Conservation (phyloP, 2,113 vertebrate species). For the Pelobates fuscus region DNA sequence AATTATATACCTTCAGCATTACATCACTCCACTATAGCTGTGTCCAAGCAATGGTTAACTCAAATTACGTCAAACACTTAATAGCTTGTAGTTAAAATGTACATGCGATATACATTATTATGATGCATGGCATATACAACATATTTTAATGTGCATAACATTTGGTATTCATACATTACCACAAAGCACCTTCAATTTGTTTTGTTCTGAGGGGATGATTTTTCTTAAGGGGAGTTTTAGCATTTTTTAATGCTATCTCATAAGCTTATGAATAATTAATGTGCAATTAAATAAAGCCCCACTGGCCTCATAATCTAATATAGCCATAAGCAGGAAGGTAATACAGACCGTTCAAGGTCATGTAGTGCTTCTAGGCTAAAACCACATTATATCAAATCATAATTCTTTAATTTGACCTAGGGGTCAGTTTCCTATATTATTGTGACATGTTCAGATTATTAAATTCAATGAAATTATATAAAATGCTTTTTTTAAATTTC, state of each 20-base stretch:
- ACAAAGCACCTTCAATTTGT: not conserved
- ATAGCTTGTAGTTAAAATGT: not conserved
- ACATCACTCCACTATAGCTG: too few relatives aligned
- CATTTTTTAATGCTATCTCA: constrained; percentile 13
- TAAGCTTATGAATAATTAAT: constrained; percentile 32
- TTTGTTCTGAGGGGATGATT: not conserved
- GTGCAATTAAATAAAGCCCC: constrained; percentile 14
- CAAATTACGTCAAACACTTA: not conserved
- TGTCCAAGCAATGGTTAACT: too few relatives aligned
- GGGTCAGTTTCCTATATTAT: constrained; percentile 13
- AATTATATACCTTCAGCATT: too few relatives aligned
- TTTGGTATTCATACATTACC: not conserved
- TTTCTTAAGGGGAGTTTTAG: not conserved
- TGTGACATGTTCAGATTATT: not conserved
- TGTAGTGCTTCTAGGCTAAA: constrained; percentile 23
- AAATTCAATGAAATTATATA: not conserved
- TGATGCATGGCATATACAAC: not conserved
- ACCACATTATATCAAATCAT: not conserved
- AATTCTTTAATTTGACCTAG: constrained; percentile 18
- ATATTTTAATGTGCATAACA: not conserved
- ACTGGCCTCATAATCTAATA: constrained; percentile 37
- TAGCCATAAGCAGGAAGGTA: constrained; percentile 7
- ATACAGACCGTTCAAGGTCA: constrained; percentile 38
- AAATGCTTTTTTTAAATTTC: not conserved
- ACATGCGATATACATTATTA: not conserved